Base-by-base conservation (phyloP, 1,140 invertebrate genomes). In the Drosophila baimaii region DNA sequence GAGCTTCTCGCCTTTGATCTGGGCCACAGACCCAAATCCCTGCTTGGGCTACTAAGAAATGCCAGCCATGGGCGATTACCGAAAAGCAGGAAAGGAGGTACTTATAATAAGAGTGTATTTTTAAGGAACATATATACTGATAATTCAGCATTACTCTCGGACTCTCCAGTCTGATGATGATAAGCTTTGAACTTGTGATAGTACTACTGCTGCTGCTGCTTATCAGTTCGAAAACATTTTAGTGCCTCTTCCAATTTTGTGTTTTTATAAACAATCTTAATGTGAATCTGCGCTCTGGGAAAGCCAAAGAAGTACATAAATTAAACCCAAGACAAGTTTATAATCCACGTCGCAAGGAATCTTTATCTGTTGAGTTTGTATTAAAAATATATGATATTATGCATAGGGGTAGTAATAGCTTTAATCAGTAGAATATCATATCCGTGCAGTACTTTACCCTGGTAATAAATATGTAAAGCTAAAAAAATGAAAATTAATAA, bases 1-100 rank as follows among this genome's bases (percentile, higher is more conserved):
- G 25, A 52, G 65, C 57, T 77, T 47, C 47, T 55, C 62, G 39
- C n/a, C 65, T 76, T 82, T 69, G 57, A 85, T 63, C 39, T 73
- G 23, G n/a, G 49, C 41, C 66, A 68, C 44, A 57, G 35, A 39
- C 65, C 44, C 51, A 68, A 78, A 61, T 51, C 19, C 27, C 47
- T 9, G 29, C 13, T 51, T 23, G 12, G 33, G 23, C 47, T 33
- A 43, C 41, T 31, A 3, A 21, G 19, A 39, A 56, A 54, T 51
- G n/a, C 13, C 17, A 52, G 25, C 25, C 29, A 19, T 23, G 37
- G 21, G 29, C 43, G 8, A 19, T 35, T 19, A 25, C 3, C 7
- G 27, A 57, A 13, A 46, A 59, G 3, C 9, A 44, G 5, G 12
- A 13, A n/a, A 39, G 13, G 3, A 15, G n/a, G 10, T 12, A 15